phyloP scores from a whole-genome alignment of 2,888 invertebrate species.

The Nezara viridula region DNA sequence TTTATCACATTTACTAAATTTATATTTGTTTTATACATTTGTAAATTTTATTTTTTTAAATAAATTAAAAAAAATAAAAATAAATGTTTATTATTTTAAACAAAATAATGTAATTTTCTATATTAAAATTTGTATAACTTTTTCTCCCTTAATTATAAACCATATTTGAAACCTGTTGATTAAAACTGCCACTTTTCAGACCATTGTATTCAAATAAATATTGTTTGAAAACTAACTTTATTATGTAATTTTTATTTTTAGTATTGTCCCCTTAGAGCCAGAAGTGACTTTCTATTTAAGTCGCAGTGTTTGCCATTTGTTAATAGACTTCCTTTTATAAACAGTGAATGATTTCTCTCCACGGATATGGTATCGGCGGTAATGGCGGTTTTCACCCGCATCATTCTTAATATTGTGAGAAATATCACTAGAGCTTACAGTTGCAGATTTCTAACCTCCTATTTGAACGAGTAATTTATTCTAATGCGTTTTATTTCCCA shows the following conservation, averaged over 20 bases:
- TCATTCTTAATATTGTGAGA: slow-evolving; percentile 11
- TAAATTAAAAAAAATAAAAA: too few relatives aligned
- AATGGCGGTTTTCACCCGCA: neutral
- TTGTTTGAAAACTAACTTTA: neutral
- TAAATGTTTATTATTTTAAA: too few relatives aligned
- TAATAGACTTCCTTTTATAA: neutral
- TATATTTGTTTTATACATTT: too few relatives aligned
- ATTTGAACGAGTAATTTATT: neutral
- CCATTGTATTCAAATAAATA: too few relatives aligned
- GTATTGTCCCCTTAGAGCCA: neutral
- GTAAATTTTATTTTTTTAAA: too few relatives aligned
- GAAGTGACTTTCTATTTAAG: neutral
- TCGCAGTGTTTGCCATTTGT: neutral
- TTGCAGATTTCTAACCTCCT: neutral
- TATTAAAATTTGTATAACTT: too few relatives aligned
- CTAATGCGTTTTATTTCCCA: neutral
- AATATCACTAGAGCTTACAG: neutral
- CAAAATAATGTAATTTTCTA: too few relatives aligned
- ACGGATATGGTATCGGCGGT: neutral
- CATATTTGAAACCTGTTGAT: too few relatives aligned
- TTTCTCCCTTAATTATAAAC: too few relatives aligned
- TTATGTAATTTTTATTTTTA: neutral
- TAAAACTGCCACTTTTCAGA: too few relatives aligned
- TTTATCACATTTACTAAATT: too few relatives aligned
- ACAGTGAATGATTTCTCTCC: neutral